Evolutionary conservation across 1,140 invertebrate genomes (phyloP).

Genomic region (Amyelois transitella): DNA sequence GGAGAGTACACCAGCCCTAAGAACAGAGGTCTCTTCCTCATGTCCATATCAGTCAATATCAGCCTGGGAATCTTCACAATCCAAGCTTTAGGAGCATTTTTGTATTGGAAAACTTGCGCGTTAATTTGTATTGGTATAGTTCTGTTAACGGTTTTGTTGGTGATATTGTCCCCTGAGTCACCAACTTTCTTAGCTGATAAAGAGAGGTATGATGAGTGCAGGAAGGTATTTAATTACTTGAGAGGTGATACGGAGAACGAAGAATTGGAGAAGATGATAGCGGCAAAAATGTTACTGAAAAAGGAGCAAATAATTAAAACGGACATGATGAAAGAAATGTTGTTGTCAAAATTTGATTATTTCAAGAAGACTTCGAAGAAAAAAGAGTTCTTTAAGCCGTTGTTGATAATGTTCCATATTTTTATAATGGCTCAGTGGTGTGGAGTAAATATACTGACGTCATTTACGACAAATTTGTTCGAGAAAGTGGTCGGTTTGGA

Average conservation of each 20-base stretch:
- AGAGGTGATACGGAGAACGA: constrained; percentile 33
- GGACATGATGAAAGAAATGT: constrained; percentile 6
- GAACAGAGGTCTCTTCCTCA: constrained; percentile 33
- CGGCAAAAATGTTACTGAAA: constrained; percentile 19
- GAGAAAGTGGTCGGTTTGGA: not conserved
- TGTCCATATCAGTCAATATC: constrained; percentile 29
- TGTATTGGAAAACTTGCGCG: constrained; percentile 28
- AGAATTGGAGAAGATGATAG: constrained; percentile 35
- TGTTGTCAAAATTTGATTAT: not conserved
- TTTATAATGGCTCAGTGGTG: constrained; percentile 10
- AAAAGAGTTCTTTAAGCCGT: constrained; percentile 18
- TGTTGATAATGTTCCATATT: constrained; percentile 17
- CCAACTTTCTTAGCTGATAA: constrained; percentile 35
- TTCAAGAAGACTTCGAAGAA: constrained; percentile 7
- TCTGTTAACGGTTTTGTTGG: constrained; percentile 27
- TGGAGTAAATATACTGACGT: constrained; percentile 11
- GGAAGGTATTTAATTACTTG: constrained; percentile 31
- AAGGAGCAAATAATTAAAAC: constrained; percentile 10
- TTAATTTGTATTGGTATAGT: constrained; percentile 22
- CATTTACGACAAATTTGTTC: constrained; percentile 5
- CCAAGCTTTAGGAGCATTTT: constrained; percentile 30
- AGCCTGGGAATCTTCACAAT: constrained; percentile 26
- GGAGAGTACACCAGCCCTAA: constrained; percentile 10
- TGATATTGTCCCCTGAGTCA: constrained; percentile 33
- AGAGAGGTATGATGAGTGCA: constrained; percentile 29